phyloP scores from a whole-genome alignment of 2,888 invertebrate genomes.

The Papilio gigon region DNA sequence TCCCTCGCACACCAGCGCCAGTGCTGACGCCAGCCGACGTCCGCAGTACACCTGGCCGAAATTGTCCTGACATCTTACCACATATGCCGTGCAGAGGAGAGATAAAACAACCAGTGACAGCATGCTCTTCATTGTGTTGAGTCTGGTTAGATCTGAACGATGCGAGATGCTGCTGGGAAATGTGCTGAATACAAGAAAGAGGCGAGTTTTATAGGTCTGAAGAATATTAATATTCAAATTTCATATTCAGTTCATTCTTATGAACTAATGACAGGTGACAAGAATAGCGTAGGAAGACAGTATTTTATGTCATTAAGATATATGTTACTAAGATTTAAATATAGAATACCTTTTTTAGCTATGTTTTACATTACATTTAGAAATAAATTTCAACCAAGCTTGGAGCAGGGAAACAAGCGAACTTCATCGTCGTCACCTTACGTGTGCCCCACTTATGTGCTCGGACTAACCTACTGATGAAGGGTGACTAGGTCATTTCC shows the following conservation, averaged over 20 bases:
- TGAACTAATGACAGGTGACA: conserved; percentile 28
- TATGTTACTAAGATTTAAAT: background rate
- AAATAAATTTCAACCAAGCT: too few species aligned
- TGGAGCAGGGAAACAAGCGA: too few species aligned
- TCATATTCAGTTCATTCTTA: conserved; percentile 35
- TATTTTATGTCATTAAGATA: background rate
- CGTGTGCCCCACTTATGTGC: too few species aligned
- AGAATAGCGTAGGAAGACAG: conserved; percentile 7
- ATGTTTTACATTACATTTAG: too few species aligned
- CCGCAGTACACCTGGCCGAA: conserved; percentile 48
- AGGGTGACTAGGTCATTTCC: too few species aligned
- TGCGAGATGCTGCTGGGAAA: background rate
- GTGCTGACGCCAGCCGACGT: conserved; percentile 41
- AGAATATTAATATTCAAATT: conserved; percentile 15
- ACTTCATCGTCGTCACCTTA: too few species aligned
- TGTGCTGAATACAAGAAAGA: background rate
- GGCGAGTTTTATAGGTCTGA: conserved; percentile 4
- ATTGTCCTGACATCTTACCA: conserved; percentile 14
- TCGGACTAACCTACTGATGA: too few species aligned
- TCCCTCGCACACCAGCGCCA: conserved; percentile 42
- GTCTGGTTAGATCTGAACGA: background rate
- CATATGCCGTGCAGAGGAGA: conserved; percentile 16
- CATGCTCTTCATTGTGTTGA: conserved; percentile 43
- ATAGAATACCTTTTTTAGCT: background rate
- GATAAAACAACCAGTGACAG: conserved; percentile 24